A percentile compares a stretch with the other conserved stretches of the same genome.
phyloP scores from a whole-genome alignment of 2,888 invertebrate species.

The Cotesia congregata region DNA sequence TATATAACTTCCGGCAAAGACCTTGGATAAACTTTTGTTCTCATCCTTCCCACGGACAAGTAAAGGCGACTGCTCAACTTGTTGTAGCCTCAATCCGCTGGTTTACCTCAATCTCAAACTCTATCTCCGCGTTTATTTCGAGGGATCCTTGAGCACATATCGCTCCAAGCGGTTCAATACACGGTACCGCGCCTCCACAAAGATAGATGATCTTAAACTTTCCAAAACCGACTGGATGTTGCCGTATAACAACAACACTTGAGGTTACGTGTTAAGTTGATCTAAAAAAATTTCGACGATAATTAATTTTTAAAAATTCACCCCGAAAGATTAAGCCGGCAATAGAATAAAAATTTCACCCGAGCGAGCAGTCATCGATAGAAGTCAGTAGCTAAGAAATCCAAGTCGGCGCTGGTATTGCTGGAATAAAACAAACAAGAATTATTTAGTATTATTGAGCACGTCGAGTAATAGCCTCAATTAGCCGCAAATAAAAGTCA shows the following conservation, averaged over 20 bases:
- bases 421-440: background rate
- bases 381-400: background rate
- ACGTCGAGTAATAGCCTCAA: constrained; percentile 24
- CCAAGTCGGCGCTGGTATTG: background rate
- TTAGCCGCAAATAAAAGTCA: constrained; percentile 31
- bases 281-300: constrained; percentile 8
- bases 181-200: constrained; percentile 27
- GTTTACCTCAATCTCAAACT: constrained; percentile 15
- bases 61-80: background rate
- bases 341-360: constrained; percentile 3
- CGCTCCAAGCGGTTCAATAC: constrained; percentile 23
- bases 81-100: background rate
- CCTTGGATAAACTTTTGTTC: background rate
- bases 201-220: constrained; percentile 36
- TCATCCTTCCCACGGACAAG: background rate
- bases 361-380: background rate
- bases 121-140: constrained; percentile 9
- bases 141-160: constrained; percentile 25
- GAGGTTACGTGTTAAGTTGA: constrained; percentile 21
- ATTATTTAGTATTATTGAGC: background rate
- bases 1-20: background rate
- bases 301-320: background rate
- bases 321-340: background rate
- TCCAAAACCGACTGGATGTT: constrained; percentile 25
- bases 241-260: background rate